Evolutionary conservation across 2,113 vertebrate genomes (phyloP), one percentile per base, ranked within the genome.

Genomic region (Talpa occidentalis): DNA sequence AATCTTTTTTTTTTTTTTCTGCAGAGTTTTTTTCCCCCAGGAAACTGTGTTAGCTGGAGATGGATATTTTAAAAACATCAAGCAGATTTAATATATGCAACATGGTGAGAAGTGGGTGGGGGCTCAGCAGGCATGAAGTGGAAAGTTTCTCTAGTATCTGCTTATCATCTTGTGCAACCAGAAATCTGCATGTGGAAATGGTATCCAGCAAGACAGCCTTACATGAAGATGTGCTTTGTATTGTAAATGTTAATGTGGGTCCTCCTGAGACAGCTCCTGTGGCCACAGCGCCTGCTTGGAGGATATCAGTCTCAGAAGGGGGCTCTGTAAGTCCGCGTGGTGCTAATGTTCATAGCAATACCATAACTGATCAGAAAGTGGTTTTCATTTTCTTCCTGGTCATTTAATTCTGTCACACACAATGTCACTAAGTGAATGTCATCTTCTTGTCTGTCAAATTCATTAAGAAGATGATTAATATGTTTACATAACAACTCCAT

Each of bases 81-180:
- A 98, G 26, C 99, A 80, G 99, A 98, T 97, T 99, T 99, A 64
- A 99, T 99, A 96, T 99, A 99, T 54, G 99, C 98, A 92, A 99
- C 98, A 69, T 99, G 99, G 96, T 99, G 99, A 0, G 99, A 16
- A 19, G 52, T 54, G 52, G 52, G 52, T 19, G 15, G 99, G 0
- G 99, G 99, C 95, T 99, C 99, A 2, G 99, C 99, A 96, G 98
- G 90, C 99, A 99, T 0, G 99, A 99, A 0, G 99, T 99, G 99
- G 99, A 96, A 99, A 98, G 94, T 99, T 99, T 17, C 17, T 99
- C 98, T 96, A 99, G 97, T 97, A 99, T 99, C 70, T 98, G 98
- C 81, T 98, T 94, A 80, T 99, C 99, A 52, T 98, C 98, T 97
- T 99, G 99, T 99, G 97, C 97, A 99, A 94, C 99, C 99, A 99